Base-by-base conservation (phyloP, 2,797 vertebrate species). In the Clarias fuscus region DNA sequence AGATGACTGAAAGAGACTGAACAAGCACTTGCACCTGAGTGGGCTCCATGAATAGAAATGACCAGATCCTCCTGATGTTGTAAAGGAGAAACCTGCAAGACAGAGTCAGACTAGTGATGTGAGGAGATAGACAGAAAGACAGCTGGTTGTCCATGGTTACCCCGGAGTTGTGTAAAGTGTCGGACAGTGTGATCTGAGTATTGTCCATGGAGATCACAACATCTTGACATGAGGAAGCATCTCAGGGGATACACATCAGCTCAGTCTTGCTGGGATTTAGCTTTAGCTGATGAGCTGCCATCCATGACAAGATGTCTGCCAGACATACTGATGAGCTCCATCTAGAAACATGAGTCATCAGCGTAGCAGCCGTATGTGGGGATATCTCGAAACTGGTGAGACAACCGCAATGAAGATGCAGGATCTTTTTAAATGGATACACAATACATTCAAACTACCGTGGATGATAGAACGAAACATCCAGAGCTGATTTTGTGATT, bases 281-380 rank as follows among this genome's bases (percentile, higher is more conserved):
- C 17, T 78, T 59, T 27, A 78, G 56, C 27, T 77, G 7, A 59
- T 61, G 27, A 37, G 58, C 30, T 79, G 58, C 58, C 18, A 79
- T 79, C 76, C 58, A 58, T 77, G 73, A 77, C 73, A 77, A 58
- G 53, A 58, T 58, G n/a, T 30, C 53, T 58, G 53, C 53, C 20
- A 37, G n/a, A 61, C 5, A 40, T 37, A 22, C 7, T 59, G 75
- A 59, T 59, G 76, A 15, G 76, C 14, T 79, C 27, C 1, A 5
- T 79, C 30, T 15, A 37, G 76, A 62, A 61, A 58, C 56, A 59
- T 78, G 18, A 22, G 10, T 61, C 48, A 56, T 76, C 48, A 18
- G 48, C 27, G 20, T 77, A 33, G 56, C 53, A 77, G 8, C 0
- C 1, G 18, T 6, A 30, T 30, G 43, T 53, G 43, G 20, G 7